Evolutionary conservation across 2,113 vertebrate genomes (phyloP).

Genomic region (Corvus cornix): DNA sequence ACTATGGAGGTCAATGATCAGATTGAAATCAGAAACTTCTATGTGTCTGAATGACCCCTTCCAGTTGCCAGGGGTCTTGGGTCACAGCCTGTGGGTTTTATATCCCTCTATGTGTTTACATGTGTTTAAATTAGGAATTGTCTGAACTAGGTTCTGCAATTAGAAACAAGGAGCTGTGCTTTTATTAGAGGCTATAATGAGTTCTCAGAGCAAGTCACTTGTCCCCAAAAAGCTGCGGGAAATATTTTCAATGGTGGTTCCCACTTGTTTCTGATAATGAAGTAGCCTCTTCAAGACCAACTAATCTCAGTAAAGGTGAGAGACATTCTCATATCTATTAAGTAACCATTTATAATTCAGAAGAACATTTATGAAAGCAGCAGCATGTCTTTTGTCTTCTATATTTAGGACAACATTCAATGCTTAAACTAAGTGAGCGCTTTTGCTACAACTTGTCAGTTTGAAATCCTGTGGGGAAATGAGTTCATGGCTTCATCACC

Average conservation of each 20-base stretch:
- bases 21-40: background rate
- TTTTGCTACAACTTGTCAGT: background rate
- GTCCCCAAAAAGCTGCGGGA: constrained; percentile 20
- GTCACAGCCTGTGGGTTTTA: background rate
- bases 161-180: constrained; percentile 17
- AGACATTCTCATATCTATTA: constrained; percentile 2
- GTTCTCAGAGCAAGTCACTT: constrained; percentile 29
- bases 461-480: background rate
- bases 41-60: background rate
- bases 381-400: constrained; percentile 8
- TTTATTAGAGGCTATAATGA: constrained; percentile 31
- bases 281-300: constrained; percentile 6
- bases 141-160: background rate
- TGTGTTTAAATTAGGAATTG: constrained; percentile 26
- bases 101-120: background rate
- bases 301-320: constrained; percentile 22
- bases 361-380: background rate
- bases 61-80: background rate
- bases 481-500: background rate
- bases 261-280: constrained; percentile 41
- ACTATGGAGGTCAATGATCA: background rate
- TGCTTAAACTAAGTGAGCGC: background rate
- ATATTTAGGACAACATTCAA: background rate
- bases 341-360: constrained; percentile 3
- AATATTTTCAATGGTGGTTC: constrained; percentile 2